These are phyloP conservation scores for Dendrolimus kikuchii DNA, from an alignment of 1,140 invertebrate species.

Conservation along the genomic window DNA sequence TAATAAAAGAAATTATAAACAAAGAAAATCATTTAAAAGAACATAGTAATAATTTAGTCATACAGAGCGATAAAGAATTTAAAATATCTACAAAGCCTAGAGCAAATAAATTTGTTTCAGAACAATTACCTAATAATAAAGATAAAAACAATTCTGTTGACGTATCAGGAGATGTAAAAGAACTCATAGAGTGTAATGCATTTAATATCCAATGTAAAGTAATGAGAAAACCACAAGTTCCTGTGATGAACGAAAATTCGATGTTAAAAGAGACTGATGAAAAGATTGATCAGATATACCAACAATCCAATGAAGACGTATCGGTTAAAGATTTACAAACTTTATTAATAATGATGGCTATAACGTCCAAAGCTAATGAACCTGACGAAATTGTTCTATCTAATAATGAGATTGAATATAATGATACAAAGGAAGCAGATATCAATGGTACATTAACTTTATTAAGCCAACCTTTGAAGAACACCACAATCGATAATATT, in stretches of 20 bases:
- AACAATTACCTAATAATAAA: not conserved
- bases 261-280: constrained; percentile 8
- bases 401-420: constrained; percentile 11
- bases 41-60: constrained; percentile 18
- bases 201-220: not conserved
- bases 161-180: not conserved
- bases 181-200: not conserved
- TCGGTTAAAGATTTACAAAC: constrained; percentile 34
- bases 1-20: no score
- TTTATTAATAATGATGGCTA: constrained; percentile 48
- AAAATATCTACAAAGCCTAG: constrained; percentile 22
- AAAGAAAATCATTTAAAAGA: no score
- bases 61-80: constrained; percentile 35
- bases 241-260: constrained; percentile 2
- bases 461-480: constrained; percentile 4
- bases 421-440: constrained; percentile 7
- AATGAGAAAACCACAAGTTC: not conserved
- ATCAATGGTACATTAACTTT: not conserved
- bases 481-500: constrained; percentile 19
- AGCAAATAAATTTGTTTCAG: constrained; percentile 4
- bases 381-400: not conserved
- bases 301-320: not conserved
- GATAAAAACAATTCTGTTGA: not conserved
- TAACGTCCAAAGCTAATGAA: constrained; percentile 19
- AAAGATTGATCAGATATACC: constrained; percentile 9